A percentile compares a stretch with the other conserved stretches of the same genome.
These are phyloP conservation scores for Papilio machaon DNA, from an alignment of 1,140 invertebrate species.

Conservation along the genomic window DNA sequence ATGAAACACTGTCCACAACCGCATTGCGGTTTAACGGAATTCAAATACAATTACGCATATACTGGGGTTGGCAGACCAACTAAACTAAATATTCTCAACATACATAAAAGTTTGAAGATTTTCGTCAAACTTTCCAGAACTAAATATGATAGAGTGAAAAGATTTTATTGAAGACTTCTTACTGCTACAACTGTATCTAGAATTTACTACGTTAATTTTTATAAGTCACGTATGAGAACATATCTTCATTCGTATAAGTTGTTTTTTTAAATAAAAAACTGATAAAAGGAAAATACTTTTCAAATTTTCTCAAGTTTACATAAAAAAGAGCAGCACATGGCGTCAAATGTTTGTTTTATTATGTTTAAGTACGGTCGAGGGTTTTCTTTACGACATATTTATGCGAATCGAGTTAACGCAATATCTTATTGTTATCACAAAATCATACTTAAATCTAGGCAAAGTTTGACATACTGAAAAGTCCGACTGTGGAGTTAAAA, in stretches of 20 bases:
- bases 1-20: constrained; percentile 1
- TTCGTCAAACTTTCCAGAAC: too few relatives aligned
- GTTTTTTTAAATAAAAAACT: neutral
- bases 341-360: constrained; percentile 22
- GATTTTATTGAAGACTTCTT: neutral
- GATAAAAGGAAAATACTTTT: neutral
- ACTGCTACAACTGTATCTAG: neutral
- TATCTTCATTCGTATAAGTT: neutral
- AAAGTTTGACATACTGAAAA: too few relatives aligned
- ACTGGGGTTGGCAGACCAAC: neutral
- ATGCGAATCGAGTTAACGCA: constrained; percentile 4
- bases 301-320: neutral
- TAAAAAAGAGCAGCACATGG: neutral
- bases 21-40: constrained; percentile 7
- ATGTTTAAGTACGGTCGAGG: constrained; percentile 9
- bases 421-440: constrained; percentile 8
- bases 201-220: neutral
- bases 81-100: neutral
- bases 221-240: neutral
- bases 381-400: constrained; percentile 12
- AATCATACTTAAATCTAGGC: neutral
- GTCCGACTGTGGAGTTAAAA: too few relatives aligned
- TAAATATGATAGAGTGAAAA: too few relatives aligned
- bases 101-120: too few relatives aligned
- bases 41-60: constrained; percentile 2